phyloP scores from a whole-genome alignment of 2,113 vertebrate genomes.

The Dolichallabes microphthalmus region DNA sequence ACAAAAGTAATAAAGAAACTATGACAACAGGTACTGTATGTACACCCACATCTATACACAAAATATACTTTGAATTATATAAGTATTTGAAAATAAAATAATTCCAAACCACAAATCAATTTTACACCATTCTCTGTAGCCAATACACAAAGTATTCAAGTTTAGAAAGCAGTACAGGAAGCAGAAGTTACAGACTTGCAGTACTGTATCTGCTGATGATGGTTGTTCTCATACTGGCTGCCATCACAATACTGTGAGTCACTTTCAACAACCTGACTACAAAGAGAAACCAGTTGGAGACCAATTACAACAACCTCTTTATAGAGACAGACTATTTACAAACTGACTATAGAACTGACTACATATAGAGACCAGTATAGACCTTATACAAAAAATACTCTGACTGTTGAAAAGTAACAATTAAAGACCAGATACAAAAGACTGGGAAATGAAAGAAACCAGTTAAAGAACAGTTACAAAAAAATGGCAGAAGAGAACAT shows the following conservation, averaged over 20 bases:
- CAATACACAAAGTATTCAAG: too few relatives aligned
- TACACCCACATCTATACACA: too few relatives aligned
- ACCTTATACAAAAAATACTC: background rate
- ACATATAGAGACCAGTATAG: background rate
- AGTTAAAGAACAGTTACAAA: background rate
- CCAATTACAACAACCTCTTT: too few relatives aligned
- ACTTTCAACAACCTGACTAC: background rate
- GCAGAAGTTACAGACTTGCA: background rate
- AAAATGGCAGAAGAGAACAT: background rate
- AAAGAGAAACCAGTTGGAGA: background rate
- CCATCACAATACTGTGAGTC: background rate
- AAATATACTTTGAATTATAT: too few relatives aligned
- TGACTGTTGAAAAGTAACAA: too few relatives aligned
- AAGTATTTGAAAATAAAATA: too few relatives aligned
- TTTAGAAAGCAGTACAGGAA: too few relatives aligned
- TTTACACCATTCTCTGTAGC: too few relatives aligned
- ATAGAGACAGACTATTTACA: background rate
- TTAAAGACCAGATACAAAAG: background rate
- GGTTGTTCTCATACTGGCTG: background rate
- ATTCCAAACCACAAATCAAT: too few relatives aligned
- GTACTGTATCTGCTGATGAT: background rate
- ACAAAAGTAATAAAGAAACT: too few relatives aligned
- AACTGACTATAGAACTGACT: background rate
- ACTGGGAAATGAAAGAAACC: background rate
- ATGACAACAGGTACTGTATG: too few relatives aligned